Conservation (phyloP, 2,888 invertebrate species). For the Ariolimax columbianus region DNA sequence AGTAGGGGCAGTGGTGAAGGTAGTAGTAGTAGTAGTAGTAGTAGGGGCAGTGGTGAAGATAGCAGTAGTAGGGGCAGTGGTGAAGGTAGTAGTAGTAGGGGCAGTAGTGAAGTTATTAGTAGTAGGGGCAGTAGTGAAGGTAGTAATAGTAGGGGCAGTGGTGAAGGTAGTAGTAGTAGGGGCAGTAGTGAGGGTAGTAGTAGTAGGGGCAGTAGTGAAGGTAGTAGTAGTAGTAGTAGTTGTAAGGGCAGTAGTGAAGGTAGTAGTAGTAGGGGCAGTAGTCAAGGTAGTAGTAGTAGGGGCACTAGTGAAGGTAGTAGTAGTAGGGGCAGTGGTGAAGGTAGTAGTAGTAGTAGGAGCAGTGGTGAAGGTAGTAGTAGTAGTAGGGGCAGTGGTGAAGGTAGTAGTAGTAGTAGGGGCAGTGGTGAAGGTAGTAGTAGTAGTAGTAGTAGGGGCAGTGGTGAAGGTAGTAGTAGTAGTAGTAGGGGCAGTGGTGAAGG, state of each 20-base stretch:
- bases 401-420: slow-evolving; percentile 32
- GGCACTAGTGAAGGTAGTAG: slow-evolving; percentile 32
- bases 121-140: background rate
- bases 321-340: slow-evolving; percentile 27
- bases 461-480: background rate
- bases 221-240: slow-evolving; percentile 27
- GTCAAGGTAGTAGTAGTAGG: too few relatives aligned
- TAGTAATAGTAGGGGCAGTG: background rate
- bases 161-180: background rate
- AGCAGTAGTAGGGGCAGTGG: background rate
- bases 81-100: background rate
- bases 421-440: slow-evolving; percentile 8
- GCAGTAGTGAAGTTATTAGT: background rate
- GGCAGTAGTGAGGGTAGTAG: background rate
- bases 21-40: too few relatives aligned
- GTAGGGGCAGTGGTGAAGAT: too few relatives aligned
- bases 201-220: background rate
- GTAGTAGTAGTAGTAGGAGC: too few relatives aligned
- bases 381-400: slow-evolving; percentile 12
- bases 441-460: background rate
- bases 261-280: too few relatives aligned
- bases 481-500: background rate
- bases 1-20: too few relatives aligned
- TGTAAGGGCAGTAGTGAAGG: too few relatives aligned
- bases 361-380: slow-evolving; percentile 35